A percentile compares a stretch with the other conserved stretches of the same genome.
phyloP scores from a whole-genome alignment of 2,888 invertebrate species.

The Sialis lutaria region DNA sequence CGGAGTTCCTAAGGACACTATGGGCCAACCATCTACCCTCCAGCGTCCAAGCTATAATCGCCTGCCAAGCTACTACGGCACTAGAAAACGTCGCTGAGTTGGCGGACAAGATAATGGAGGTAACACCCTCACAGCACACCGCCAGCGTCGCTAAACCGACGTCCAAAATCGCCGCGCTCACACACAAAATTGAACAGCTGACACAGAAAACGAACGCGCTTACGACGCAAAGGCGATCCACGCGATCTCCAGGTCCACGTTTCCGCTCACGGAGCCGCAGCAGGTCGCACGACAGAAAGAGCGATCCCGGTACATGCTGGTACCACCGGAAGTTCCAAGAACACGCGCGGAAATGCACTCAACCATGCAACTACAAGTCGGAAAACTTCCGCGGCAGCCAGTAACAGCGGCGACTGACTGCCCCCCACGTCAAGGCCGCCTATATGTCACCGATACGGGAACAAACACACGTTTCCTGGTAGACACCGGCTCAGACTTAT shows the following conservation, averaged over 20 bases:
- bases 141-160: not conserved
- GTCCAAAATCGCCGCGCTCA: not conserved
- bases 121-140: not conserved
- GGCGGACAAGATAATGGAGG: not conserved
- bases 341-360: constrained; percentile 5
- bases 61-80: not conserved
- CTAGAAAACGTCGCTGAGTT: not conserved
- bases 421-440: not conserved
- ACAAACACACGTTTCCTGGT: not conserved
- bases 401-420: constrained; percentile 5
- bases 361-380: constrained; percentile 5
- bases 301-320: constrained; percentile 6
- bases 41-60: not conserved
- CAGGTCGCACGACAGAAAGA: no score
- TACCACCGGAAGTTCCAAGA: constrained; percentile 9
- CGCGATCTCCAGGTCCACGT: no score
- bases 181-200: no score
- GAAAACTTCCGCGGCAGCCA: constrained; percentile 8
- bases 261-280: no score
- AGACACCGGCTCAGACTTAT: constrained; percentile 1
- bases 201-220: no score
- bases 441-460: not conserved
- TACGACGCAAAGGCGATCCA: no score
- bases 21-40: constrained; percentile 9
- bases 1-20: constrained; percentile 10